phyloP scores from a whole-genome alignment of 2,797 vertebrate genomes.

The Poeciliopsis infans region DNA sequence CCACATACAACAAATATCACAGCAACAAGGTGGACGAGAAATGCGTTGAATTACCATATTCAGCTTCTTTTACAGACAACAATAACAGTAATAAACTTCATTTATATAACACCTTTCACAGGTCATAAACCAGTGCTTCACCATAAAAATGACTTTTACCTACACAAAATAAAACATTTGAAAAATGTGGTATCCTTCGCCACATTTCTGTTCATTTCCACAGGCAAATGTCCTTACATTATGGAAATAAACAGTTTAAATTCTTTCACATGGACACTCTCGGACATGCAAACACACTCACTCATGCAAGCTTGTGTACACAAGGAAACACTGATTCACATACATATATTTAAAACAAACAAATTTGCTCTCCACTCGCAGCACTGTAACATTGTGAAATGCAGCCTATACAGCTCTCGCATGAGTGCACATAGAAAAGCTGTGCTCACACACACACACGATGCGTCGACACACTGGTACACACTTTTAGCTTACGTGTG shows the following conservation, averaged over 20 bases:
- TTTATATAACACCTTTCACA: not conserved
- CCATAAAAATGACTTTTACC: not conserved
- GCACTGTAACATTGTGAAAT: conserved; percentile 42
- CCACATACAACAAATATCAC: conserved; percentile 17
- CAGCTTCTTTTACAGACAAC: not conserved
- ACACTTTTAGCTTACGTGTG: conserved; percentile 50
- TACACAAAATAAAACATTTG: not conserved
- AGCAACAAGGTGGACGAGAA: conserved; percentile 27
- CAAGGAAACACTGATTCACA: conserved; percentile 41
- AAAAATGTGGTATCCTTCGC: not conserved
- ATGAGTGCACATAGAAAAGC: conserved; percentile 56
- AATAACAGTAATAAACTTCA: not conserved
- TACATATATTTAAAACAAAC: conserved; percentile 32
- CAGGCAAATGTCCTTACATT: conserved; percentile 25
- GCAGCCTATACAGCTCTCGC: conserved; percentile 43
- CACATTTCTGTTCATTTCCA: conserved; percentile 17
- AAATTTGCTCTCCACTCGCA: conserved; percentile 42
- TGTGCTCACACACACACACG: conserved; percentile 24
- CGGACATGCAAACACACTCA: conserved; percentile 28
- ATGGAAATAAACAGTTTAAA: conserved; percentile 32
- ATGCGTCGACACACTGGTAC: conserved; percentile 21
- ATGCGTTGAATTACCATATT: not conserved
- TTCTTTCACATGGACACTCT: conserved; percentile 43
- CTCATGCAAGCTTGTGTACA: conserved; percentile 39
- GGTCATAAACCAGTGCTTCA: not conserved